phyloP scores from a whole-genome alignment of 2,113 vertebrate species.

The Bos indicus region DNA sequence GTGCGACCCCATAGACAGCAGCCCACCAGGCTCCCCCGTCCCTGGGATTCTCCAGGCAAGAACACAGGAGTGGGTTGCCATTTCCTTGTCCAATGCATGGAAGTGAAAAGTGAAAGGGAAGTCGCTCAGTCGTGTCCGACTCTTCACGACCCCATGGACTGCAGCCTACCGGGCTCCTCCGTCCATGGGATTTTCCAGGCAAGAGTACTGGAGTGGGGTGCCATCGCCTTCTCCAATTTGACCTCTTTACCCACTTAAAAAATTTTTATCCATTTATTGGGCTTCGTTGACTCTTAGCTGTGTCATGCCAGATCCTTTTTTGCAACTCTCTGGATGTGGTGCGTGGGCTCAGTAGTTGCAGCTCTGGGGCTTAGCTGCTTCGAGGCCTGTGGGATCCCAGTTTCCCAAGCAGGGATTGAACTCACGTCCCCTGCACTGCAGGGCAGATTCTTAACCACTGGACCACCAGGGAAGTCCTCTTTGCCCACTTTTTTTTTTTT shows the following conservation, averaged over 20 bases:
- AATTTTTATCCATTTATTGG: background rate
- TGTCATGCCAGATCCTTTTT: background rate
- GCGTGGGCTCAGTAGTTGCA: background rate
- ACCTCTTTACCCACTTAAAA: background rate
- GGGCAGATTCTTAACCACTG: background rate
- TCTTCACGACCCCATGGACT: no score
- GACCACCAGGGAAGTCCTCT: background rate
- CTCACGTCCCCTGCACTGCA: background rate
- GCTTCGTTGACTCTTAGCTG: background rate
- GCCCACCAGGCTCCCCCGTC: no score
- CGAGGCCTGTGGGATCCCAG: background rate
- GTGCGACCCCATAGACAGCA: fast-evolving
- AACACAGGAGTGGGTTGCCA: no score
- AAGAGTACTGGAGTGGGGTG: no score
- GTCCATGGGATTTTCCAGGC: no score
- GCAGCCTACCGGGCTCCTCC: no score
- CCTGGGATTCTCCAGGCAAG: no score
- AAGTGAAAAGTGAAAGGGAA: no score
- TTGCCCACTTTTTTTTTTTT: background rate
- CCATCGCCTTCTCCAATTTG: background rate
- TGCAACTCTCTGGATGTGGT: background rate
- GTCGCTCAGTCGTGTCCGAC: no score
- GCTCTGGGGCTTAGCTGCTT: background rate
- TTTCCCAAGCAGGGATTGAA: background rate
- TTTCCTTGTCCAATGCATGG: no score